These are phyloP conservation scores for Syrmaticus mikado DNA, from an alignment of 2,113 vertebrate species.

Conservation along the genomic window DNA sequence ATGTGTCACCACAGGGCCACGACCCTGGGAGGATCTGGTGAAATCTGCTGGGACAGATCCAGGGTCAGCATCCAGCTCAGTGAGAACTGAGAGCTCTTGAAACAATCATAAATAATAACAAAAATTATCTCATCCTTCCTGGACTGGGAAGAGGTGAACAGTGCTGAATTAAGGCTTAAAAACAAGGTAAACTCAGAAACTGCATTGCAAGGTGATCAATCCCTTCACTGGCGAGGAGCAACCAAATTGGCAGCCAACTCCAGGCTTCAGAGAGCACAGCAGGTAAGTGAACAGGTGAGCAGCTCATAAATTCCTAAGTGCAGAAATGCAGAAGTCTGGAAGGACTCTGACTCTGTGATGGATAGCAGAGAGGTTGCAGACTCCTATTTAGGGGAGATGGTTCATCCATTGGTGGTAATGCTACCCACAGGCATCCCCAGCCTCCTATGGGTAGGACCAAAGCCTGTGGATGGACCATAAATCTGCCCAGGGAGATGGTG, in stretches of 20 bases:
- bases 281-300: background rate
- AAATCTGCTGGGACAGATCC: background rate
- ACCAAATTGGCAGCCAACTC: background rate
- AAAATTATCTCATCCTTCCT: background rate
- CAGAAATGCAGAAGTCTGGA: background rate
- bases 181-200: slow-evolving; percentile 14
- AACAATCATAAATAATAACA: background rate
- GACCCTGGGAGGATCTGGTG: background rate
- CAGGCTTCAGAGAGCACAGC: background rate
- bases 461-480: background rate
- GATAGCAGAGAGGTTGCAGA: background rate
- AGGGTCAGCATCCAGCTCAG: background rate
- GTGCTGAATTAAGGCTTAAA: background rate
- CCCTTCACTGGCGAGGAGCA: background rate
- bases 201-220: slow-evolving; percentile 20
- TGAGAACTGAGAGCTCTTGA: background rate
- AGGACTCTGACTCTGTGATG: background rate
- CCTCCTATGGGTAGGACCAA: background rate
- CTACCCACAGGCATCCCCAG: background rate
- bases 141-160: background rate
- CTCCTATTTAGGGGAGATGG: accelerated
- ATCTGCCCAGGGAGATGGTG: too few species aligned
- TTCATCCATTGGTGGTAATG: background rate
- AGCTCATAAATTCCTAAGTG: background rate
- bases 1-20: accelerated